Conservation (phyloP, 37 sponge, comb jelly and placozoan species). For the Dysidea cf. avara region DNA sequence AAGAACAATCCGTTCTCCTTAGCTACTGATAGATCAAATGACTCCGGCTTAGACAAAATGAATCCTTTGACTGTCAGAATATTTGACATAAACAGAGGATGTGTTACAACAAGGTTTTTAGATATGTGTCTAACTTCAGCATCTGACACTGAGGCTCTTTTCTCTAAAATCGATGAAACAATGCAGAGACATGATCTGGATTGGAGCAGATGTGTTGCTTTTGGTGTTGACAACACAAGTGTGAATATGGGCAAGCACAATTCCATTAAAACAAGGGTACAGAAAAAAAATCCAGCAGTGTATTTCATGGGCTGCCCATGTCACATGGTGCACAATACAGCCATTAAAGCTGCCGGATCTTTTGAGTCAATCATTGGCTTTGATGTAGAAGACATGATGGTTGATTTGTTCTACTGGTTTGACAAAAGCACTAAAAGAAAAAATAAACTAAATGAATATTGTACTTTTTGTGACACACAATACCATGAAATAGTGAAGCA, state of each 20-base stretch:
- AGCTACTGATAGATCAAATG: constrained; percentile 16
- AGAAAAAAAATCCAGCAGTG: background rate
- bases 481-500: constrained; percentile 41
- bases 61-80: constrained; percentile 61
- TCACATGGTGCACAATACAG: constrained; percentile 20
- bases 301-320: constrained; percentile 49
- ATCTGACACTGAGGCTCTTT: constrained; percentile 20
- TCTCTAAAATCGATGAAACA: constrained; percentile 40
- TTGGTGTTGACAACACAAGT: constrained; percentile 52
- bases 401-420: constrained; percentile 55
- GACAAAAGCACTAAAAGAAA: constrained; percentile 50
- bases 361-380: constrained; percentile 8
- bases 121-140: constrained; percentile 62
- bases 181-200: constrained; percentile 22
- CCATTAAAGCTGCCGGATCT: too few relatives aligned
- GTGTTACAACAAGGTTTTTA: constrained; percentile 36
- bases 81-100: constrained; percentile 17
- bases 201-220: constrained; percentile 46
- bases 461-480: constrained; percentile 44
- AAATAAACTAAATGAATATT: constrained; percentile 35
- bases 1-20: too few relatives aligned
- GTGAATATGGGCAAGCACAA: constrained; percentile 31
- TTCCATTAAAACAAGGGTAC: constrained; percentile 40
- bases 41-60: constrained; percentile 46
- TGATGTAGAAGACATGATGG: constrained; percentile 49